Evolutionary conservation across 2,888 invertebrate genomes (phyloP).

Genomic region (Cetonia aurata): DNA sequence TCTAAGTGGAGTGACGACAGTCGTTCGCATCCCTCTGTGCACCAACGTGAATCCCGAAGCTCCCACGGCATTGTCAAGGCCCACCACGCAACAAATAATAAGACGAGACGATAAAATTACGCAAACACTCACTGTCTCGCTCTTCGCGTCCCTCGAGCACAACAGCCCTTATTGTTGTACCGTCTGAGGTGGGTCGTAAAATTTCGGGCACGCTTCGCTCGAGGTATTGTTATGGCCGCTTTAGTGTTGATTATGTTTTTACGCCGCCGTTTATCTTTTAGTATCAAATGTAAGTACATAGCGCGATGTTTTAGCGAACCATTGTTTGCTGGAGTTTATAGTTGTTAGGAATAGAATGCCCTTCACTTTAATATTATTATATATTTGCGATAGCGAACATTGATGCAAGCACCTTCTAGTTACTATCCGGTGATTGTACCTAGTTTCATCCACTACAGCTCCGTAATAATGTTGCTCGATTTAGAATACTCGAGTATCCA

Average conservation of each 20-base stretch:
- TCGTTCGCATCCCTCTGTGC: not conserved
- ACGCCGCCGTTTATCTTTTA: slow-evolving; percentile 20
- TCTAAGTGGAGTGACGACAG: slow-evolving; percentile 20
- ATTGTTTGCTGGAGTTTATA: not conserved
- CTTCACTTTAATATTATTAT: slow-evolving; percentile 3
- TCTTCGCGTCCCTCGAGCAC: not conserved
- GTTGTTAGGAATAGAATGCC: slow-evolving; percentile 10
- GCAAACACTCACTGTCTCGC: slow-evolving; percentile 19
- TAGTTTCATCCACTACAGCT: too few species aligned
- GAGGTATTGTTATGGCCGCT: slow-evolving; percentile 28
- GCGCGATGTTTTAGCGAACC: not conserved
- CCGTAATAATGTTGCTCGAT: too few species aligned
- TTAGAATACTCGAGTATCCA: too few species aligned
- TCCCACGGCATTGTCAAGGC: slow-evolving; percentile 37
- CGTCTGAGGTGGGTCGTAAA: slow-evolving; percentile 35
- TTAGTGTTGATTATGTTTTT: slow-evolving; percentile 30
- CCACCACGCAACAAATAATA: slow-evolving; percentile 34
- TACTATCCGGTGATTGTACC: too few species aligned
- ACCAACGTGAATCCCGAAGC: slow-evolving; percentile 13
- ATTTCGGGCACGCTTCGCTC: slow-evolving; percentile 14
- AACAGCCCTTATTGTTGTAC: slow-evolving; percentile 15
- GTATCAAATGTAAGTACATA: not conserved
- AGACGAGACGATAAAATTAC: slow-evolving; percentile 37
- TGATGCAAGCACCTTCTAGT: too few species aligned
- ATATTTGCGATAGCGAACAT: too few species aligned